These are phyloP conservation scores for Merluccius polli DNA, from an alignment of 2,797 vertebrate genomes.

Conservation along the genomic window DNA sequence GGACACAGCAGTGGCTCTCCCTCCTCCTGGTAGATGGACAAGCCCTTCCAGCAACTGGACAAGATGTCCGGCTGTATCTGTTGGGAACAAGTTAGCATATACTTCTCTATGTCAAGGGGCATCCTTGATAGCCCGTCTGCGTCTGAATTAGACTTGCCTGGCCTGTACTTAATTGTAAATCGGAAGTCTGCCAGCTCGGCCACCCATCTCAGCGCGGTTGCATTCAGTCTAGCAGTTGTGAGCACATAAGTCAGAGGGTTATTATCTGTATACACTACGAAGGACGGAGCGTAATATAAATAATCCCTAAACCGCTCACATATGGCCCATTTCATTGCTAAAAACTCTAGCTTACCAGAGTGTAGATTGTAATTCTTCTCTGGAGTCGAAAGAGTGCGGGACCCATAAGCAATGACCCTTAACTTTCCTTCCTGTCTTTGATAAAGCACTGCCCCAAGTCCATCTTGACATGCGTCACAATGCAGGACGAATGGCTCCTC, in stretches of 20 bases:
- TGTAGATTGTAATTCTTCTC: constrained; percentile 1
- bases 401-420: background rate
- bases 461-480: too few relatives aligned
- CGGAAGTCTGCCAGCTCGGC: constrained; percentile 9
- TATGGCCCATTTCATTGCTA: too few relatives aligned
- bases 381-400: background rate
- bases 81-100: constrained; percentile 11
- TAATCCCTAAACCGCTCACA: background rate
- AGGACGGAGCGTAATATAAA: background rate
- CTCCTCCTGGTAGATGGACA: background rate
- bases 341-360: background rate
- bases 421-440: too few relatives aligned
- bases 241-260: background rate
- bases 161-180: constrained; percentile 5
- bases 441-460: too few relatives aligned
- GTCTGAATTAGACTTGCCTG: constrained; percentile 4
- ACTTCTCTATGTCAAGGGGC: constrained; percentile 13
- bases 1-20: constrained; percentile 23
- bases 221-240: background rate
- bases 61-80: constrained; percentile 5
- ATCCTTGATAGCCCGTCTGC: constrained; percentile 1
- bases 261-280: background rate
- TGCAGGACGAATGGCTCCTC: too few relatives aligned
- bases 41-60: background rate
- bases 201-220: background rate